Evolutionary conservation across 35 echinoderm and acorn worm species (phyloP).

Genomic region (Amphiura filiformis): DNA sequence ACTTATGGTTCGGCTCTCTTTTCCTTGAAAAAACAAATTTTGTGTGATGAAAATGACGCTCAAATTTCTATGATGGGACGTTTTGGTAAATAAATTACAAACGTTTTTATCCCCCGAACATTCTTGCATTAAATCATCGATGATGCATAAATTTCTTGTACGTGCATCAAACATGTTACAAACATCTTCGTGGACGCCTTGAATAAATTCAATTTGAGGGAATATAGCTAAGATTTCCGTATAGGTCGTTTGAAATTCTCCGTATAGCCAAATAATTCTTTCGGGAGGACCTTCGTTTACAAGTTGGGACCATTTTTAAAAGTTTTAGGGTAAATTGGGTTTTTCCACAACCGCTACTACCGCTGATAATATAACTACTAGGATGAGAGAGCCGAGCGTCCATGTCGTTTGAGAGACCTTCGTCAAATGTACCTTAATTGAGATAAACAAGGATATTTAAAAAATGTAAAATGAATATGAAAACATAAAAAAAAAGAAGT

Average conservation of each 20-base stretch:
- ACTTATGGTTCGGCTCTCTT: constrained; percentile 49
- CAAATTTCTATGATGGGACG: constrained; percentile 60
- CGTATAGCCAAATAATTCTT: constrained; percentile 74
- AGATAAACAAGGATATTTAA: not conserved
- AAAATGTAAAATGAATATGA: not conserved
- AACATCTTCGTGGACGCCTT: constrained; percentile 41
- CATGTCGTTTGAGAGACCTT: not conserved
- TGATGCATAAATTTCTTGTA: constrained; percentile 46
- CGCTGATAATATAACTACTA: constrained; percentile 39
- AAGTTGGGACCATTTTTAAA: not conserved
- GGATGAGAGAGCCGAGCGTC: constrained; percentile 31
- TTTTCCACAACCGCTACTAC: constrained; percentile 46
- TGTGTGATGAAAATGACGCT: constrained; percentile 51
- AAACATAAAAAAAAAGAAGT: not conserved
- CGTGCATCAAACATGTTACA: constrained; percentile 22
- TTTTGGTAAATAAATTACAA: constrained; percentile 54
- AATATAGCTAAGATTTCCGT: not conserved
- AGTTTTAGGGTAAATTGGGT: constrained; percentile 30
- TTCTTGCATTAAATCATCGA: constrained; percentile 51
- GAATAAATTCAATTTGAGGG: constrained; percentile 49
- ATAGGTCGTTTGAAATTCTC: constrained; percentile 45
- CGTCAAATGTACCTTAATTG: not conserved
- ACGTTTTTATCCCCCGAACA: constrained; percentile 25
- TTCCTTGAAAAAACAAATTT: constrained; percentile 64
- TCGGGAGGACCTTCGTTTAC: constrained; percentile 19